phyloP scores from a whole-genome alignment of 1,140 invertebrate genomes.

The Trichonephila clavata region DNA sequence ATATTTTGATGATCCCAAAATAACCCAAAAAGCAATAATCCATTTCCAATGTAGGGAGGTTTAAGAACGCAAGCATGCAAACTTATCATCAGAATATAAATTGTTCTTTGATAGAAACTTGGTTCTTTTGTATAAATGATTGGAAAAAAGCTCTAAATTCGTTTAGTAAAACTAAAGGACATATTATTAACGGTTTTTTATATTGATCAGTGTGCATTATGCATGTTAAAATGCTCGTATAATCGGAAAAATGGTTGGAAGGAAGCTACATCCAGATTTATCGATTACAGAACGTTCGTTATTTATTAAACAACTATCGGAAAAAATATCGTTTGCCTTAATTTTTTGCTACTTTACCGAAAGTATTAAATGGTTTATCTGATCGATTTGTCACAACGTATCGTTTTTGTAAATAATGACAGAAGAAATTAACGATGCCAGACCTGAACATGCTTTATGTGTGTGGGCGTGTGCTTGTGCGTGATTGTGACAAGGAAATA shows the following conservation, averaged over 20 bases:
- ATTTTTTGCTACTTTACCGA: background rate
- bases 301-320: slow-evolving; percentile 12
- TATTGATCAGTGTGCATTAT: background rate
- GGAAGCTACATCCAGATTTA: background rate
- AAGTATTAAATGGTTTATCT: background rate
- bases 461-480: background rate
- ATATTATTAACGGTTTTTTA: background rate
- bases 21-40: background rate
- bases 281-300: slow-evolving; percentile 12
- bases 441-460: background rate
- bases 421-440: background rate
- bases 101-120: background rate
- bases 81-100: background rate
- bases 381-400: background rate
- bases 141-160: background rate
- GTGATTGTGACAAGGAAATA: no score
- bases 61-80: background rate
- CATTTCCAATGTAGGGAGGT: background rate
- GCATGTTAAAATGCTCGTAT: background rate
- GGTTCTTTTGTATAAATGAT: background rate
- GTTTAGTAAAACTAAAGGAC: background rate
- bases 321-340: background rate
- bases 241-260: background rate
- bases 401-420: background rate
- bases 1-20: background rate